Percentiles rank a stretch among this genome's conserved stretches.
Evolutionary conservation across 2,797 vertebrate genomes (phyloP).

Genomic region (Artibeus lituratus): DNA sequence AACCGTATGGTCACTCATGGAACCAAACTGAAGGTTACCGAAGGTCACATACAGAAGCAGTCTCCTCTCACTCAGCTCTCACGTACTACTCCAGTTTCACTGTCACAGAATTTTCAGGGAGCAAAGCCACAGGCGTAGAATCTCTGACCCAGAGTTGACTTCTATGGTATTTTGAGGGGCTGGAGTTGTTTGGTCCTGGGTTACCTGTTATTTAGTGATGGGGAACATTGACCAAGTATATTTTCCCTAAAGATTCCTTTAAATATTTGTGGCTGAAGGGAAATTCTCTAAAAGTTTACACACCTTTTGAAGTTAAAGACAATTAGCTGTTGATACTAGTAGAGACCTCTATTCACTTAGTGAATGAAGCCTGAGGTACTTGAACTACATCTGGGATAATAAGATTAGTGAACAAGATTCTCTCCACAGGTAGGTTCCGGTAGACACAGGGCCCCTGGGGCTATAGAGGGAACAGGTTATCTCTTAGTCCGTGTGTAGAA

Average conservation of each 20-base stretch:
- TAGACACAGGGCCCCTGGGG: background rate
- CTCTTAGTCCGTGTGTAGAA: background rate
- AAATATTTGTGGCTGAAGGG: background rate
- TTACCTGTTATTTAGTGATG: background rate
- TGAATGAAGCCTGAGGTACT: background rate
- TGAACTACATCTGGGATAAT: background rate
- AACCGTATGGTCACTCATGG: accelerated
- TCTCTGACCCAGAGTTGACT: background rate
- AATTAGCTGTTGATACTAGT: background rate
- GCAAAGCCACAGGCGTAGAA: background rate
- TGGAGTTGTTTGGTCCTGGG: background rate
- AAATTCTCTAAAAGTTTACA: background rate
- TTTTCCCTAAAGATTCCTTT: background rate
- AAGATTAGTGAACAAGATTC: background rate
- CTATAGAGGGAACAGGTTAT: background rate
- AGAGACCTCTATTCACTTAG: background rate
- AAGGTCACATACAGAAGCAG: background rate
- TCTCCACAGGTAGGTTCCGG: background rate
- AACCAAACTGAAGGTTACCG: too few species aligned
- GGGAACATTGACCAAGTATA: background rate
- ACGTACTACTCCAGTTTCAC: background rate
- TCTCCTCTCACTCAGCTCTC: background rate
- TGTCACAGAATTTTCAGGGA: background rate
- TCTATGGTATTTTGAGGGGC: background rate
- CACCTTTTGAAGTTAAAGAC: background rate